Evolutionary conservation across 1,140 invertebrate genomes (phyloP), one percentile per base, ranked within the genome.

Genomic region (Cryptotermes secundus): DNA sequence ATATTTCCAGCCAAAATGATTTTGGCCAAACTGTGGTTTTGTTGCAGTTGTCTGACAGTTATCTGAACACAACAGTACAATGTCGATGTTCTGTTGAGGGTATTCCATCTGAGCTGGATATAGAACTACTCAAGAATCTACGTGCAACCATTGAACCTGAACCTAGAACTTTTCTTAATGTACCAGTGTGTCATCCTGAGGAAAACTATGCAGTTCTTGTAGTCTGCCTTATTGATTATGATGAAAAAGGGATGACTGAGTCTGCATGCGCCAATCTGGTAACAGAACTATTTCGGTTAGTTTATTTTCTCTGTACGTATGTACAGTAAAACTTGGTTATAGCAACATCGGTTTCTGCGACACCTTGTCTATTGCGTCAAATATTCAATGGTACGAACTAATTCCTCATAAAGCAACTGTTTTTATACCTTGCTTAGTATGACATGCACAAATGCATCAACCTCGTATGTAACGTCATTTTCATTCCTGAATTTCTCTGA

Each of bases 111-210:
- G 81, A 49, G 9, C 24, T 82, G 38, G 35, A 45, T 19, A 0
- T 34, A 34, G 81, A 82, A 22, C 35, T 82, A 6, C 31, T 59
- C 26, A 59, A 34, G 31, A 53, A 59, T n/a, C n/a, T 82, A 10
- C n/a, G 26, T 10, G 34, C 3, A n/a, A 49, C 34, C 49, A 59
- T 59, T 26, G 16, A 26, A 3, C 53, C 83, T 36, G 83, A 83
- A 53, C 49, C 65, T 35, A 79, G 35, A 34, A 83, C 83, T 31
- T 79, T 38, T 34, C 31, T 83, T 31, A 65, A 79, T 42, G 83
- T 83, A 14, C 53, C 83, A 24, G 72, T 83, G 34, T 24, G n/a
- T 26, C 83, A 79, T 72, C 83, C 83, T 31, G 72, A 79, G 22
- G 59, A 31, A 26, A 19, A 83, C n/a, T 59, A 34, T 16, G 24